Evolutionary conservation across 2,797 vertebrate genomes (phyloP).

Genomic region (Hozukius guyotensis): DNA sequence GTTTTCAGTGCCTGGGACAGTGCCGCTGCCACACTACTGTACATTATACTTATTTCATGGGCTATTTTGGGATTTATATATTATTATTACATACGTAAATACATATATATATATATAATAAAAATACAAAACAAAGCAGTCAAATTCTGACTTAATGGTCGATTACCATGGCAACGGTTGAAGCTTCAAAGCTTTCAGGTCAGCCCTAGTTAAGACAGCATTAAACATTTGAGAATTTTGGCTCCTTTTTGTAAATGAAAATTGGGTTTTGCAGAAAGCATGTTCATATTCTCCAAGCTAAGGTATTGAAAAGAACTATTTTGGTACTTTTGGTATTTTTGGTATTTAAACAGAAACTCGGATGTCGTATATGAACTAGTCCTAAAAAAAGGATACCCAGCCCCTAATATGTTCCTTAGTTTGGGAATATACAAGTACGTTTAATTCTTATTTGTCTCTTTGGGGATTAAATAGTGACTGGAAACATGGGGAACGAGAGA

Average conservation of each 20-base stretch:
- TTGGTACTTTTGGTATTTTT: not conserved
- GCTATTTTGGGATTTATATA: not conserved
- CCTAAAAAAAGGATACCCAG: not conserved
- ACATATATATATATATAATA: no score
- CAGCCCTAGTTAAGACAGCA: no score
- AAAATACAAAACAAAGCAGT: not conserved
- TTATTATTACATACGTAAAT: no score
- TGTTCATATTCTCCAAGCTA: not conserved
- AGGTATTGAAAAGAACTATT: not conserved
- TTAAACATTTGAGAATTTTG: no score
- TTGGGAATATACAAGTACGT: not conserved
- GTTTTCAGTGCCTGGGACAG: no score
- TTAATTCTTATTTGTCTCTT: not conserved
- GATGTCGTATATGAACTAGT: not conserved
- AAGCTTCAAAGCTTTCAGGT: no score
- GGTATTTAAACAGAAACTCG: not conserved
- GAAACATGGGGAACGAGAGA: not conserved
- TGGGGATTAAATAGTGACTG: no score
- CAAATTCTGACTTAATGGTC: no score
- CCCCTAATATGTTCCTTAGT: not conserved
- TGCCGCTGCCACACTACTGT: fast-evolving
- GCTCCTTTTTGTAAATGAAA: no score
- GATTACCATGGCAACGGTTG: no score
- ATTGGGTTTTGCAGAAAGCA: not conserved
- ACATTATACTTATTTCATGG: not conserved